These are phyloP conservation scores for Gallinago solitaria DNA, from an alignment of 2,797 vertebrate species.

Conservation along the genomic window DNA sequence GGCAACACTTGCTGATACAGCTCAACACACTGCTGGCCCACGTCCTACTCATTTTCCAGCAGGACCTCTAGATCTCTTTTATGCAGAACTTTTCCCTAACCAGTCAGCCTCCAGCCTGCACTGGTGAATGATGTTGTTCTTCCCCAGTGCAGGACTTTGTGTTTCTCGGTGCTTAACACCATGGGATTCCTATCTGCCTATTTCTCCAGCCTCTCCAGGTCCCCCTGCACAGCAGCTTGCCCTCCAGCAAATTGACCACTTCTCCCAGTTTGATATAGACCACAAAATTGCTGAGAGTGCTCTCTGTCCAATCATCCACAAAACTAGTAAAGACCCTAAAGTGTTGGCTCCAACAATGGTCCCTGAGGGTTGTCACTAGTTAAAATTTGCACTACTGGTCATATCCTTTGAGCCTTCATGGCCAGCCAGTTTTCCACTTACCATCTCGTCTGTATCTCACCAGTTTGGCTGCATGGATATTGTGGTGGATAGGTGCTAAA, in stretches of 20 bases:
- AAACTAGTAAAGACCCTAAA: neutral
- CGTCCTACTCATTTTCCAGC: neutral
- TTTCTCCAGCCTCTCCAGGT: neutral
- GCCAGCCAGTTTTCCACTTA: neutral
- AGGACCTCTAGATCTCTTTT: neutral
- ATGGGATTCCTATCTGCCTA: neutral
- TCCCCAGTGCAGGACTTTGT: neutral
- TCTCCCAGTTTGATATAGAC: neutral
- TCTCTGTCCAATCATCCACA: neutral
- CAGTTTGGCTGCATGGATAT: neutral
- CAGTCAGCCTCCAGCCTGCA: neutral
- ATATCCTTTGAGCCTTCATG: neutral
- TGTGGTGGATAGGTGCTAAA: neutral
- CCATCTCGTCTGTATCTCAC: neutral
- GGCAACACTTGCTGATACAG: neutral
- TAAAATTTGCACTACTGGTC: neutral
- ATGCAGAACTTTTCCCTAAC: neutral
- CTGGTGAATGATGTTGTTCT: neutral
- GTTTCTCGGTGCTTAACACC: neutral
- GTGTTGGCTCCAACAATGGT: accelerated
- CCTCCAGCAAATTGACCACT: neutral
- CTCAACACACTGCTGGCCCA: neutral
- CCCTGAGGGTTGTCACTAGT: neutral
- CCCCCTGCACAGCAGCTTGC: neutral
- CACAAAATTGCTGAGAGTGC: neutral